Conservation (phyloP, 2,797 vertebrate genomes). For the Falco concolor region DNA sequence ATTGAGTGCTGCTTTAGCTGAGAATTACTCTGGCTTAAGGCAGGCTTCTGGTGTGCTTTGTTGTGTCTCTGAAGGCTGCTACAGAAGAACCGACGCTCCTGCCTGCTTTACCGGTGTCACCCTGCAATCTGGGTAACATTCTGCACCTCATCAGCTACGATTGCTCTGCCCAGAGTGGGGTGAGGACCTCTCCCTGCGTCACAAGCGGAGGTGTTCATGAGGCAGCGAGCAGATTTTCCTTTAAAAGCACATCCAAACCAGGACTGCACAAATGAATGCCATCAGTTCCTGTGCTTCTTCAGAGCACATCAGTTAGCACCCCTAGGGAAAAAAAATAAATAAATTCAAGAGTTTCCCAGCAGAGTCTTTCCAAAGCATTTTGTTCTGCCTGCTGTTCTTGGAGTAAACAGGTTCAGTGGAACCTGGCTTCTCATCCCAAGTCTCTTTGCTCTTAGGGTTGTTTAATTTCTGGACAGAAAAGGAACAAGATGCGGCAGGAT, state of each 20-base stretch:
- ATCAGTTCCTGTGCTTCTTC: not conserved
- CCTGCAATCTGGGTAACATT: not conserved
- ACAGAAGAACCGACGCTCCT: accelerated
- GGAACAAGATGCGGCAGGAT: not conserved
- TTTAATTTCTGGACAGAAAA: not conserved
- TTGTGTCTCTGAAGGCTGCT: not conserved
- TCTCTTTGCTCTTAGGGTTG: not conserved
- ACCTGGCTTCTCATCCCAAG: not conserved
- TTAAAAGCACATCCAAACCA: not conserved
- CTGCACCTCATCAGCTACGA: not conserved
- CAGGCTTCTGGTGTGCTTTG: not conserved
- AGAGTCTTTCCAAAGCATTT: not conserved
- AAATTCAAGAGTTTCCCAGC: not conserved
- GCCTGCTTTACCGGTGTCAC: not conserved
- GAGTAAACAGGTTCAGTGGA: not conserved
- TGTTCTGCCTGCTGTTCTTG: not conserved
- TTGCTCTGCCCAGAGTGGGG: not conserved
- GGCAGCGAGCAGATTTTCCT: not conserved
- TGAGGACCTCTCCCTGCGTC: not conserved
- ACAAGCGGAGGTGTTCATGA: not conserved
- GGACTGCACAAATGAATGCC: not conserved
- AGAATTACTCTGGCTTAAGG: not conserved
- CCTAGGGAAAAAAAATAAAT: not conserved
- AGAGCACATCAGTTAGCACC: not conserved
- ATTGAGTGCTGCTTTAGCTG: not conserved